These are phyloP conservation scores for Zaprionus ornatus DNA, from an alignment of 1,140 invertebrate species.

Conservation along the genomic window DNA sequence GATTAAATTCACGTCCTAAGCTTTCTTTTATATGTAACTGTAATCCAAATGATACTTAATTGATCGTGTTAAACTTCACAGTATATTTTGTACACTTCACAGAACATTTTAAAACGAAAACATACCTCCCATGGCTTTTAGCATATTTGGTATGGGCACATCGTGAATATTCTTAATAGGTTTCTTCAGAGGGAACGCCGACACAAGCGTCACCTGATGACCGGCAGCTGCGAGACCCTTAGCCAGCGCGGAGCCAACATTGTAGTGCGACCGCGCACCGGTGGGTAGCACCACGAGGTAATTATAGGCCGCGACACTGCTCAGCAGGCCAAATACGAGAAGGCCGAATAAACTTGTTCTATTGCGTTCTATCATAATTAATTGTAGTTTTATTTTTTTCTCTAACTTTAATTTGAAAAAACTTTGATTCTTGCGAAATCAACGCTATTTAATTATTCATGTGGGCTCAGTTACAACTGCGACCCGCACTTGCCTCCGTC, in stretches of 20 bases:
- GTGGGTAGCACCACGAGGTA: conserved; percentile 84
- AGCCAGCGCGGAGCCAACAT: conserved; percentile 85
- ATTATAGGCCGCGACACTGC: conserved; percentile 65
- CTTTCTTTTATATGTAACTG: too few relatives aligned
- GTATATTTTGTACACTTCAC: background rate
- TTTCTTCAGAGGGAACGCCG: conserved; percentile 84
- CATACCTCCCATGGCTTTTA: conserved; percentile 56
- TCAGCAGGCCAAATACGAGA: conserved; percentile 51
- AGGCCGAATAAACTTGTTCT: conserved; percentile 54
- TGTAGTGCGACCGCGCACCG: conserved; percentile 85
- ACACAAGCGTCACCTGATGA: conserved; percentile 86
- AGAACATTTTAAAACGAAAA: background rate
- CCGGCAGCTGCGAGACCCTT: conserved; percentile 85
- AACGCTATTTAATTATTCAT: background rate
- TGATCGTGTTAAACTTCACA: too few relatives aligned
- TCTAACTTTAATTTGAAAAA: conserved; percentile 1
- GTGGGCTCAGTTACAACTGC: background rate
- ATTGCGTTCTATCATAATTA: conserved; percentile 5
- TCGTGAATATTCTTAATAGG: conserved; percentile 85
- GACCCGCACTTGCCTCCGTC: conserved; percentile 6
- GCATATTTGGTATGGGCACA: conserved; percentile 56
- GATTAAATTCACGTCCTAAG: too few relatives aligned
- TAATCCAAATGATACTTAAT: background rate
- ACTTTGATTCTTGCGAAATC: background rate
- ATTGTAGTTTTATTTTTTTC: conserved; percentile 10